These are phyloP conservation scores for Pionites leucogaster DNA, from an alignment of 2,113 vertebrate species.

Conservation along the genomic window DNA sequence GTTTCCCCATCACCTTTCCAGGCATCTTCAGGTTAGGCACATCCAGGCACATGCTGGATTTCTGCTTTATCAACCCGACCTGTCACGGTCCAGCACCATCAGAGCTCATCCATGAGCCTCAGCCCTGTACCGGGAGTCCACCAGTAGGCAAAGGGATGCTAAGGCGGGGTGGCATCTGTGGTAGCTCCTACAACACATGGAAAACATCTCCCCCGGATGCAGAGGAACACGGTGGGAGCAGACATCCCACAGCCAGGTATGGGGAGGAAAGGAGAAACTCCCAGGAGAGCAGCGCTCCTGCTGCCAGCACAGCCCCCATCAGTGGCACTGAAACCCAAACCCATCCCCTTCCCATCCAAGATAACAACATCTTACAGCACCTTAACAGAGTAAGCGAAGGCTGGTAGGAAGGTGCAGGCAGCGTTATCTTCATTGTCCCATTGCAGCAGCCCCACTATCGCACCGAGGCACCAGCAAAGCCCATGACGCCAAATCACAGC, in stretches of 20 bases:
- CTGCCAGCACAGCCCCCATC: background rate
- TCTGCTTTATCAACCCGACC: background rate
- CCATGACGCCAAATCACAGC: background rate
- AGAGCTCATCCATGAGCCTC: accelerated
- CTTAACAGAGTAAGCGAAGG: background rate
- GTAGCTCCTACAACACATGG: accelerated
- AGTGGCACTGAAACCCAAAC: background rate
- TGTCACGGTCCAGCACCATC: accelerated
- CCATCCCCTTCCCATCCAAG: accelerated
- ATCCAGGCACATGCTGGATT: accelerated
- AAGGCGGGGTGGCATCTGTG: background rate
- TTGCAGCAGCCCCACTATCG: background rate
- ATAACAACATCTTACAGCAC: background rate
- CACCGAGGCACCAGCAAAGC: background rate
- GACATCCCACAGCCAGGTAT: background rate
- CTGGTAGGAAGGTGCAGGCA: background rate
- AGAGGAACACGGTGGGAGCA: accelerated
- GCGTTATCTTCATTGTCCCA: background rate
- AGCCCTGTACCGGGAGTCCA: background rate
- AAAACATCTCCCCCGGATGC: accelerated
- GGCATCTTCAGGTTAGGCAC: background rate
- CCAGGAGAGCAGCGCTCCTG: background rate
- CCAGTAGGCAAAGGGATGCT: background rate
- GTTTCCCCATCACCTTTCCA: accelerated
- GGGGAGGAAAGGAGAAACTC: background rate